A percentile compares a stretch with the other conserved stretches of the same genome.
Evolutionary conservation across 2,888 invertebrate genomes (phyloP).

Genomic region (Isotomurus palustris): DNA sequence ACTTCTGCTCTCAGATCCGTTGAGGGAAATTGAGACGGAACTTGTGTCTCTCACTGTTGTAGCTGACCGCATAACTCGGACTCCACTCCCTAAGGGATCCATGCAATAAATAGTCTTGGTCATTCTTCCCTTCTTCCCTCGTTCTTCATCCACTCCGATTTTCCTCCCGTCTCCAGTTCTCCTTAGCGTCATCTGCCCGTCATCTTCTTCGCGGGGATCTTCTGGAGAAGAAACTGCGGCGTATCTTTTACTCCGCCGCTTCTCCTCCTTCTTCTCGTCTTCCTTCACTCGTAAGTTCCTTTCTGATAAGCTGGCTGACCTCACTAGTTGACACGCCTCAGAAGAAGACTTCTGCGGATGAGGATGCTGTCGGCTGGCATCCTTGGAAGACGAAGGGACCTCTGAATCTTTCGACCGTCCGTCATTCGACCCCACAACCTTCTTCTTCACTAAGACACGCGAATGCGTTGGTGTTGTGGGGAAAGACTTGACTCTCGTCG

Average conservation of each 20-base stretch:
- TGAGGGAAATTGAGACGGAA: slow-evolving; percentile 33
- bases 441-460: slow-evolving; percentile 14
- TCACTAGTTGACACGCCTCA: slow-evolving; percentile 13
- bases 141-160: no score
- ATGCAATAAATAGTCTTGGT: slow-evolving; percentile 9
- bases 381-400: background rate
- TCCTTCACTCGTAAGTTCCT: slow-evolving; percentile 31
- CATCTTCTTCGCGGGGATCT: no score
- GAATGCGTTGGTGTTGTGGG: slow-evolving; percentile 40
- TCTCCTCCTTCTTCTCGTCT: slow-evolving; percentile 20
- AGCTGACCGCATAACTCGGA: slow-evolving; percentile 12
- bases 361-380: background rate
- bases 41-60: no score
- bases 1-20: slow-evolving; percentile 22
- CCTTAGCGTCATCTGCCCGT: slow-evolving; percentile 3
- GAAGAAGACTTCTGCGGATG: background rate
- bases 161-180: slow-evolving; percentile 23
- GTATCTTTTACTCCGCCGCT: slow-evolving; percentile 11
- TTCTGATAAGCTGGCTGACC: slow-evolving; percentile 38
- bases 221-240: no score
- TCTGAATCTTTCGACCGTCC: no score
- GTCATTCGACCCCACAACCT: no score
- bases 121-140: slow-evolving; percentile 10
- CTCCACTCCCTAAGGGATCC: slow-evolving; percentile 10
- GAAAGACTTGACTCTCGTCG: slow-evolving; percentile 39